Base-by-base conservation (phyloP, 2,888 invertebrate genomes). In the Cryptophagus acutangulus region DNA sequence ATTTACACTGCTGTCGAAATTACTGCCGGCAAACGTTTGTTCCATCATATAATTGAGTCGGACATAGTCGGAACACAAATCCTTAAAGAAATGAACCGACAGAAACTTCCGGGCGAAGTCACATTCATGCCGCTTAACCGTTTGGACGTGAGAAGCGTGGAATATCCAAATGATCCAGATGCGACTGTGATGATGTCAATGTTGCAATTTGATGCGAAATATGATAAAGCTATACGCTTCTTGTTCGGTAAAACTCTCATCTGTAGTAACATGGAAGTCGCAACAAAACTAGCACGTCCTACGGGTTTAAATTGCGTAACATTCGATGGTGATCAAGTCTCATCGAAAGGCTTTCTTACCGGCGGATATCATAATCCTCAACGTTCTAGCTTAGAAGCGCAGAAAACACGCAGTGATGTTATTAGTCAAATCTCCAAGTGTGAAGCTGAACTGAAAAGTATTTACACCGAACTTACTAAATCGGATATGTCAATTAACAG, bases 361-460 rank as follows among this genome's bases (percentile, higher is more conserved):
- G 97, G 99, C n/a, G 99, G 99, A 37, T 99, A 96, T 67, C 95
- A 96, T 72, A 99, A 99, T 69, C 89, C 92, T 8, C 83, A 93
- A 0, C 79, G 94, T 2, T 94, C 93, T 0, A 86, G 95, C 14
- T 73, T 97, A 1, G 93, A 95, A 66, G 88, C 90, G 76, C 94
- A 96, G 62, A 94, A 95, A 70, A 90, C 86, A 1, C 79, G 91
- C 6, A 87, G 87, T 0, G 90, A 91, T 58, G 75, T 88, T 20
- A 86, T 84, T 70, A 78, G 81, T 17, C 87, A 91, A 65, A 90
- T 92, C 30, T 71, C 76, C 1, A 79, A 83, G 0, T 76, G 88
- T 25, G 92, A 93, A 54, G 76, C 77, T 35, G 86, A 92, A 57
- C 70, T 93, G 38, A 73, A 76, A 38, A 77, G 79, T 0, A 67